These are phyloP conservation scores for Procambarus virginalis DNA, from an alignment of 1,140 invertebrate genomes.

Conservation along the genomic window DNA sequence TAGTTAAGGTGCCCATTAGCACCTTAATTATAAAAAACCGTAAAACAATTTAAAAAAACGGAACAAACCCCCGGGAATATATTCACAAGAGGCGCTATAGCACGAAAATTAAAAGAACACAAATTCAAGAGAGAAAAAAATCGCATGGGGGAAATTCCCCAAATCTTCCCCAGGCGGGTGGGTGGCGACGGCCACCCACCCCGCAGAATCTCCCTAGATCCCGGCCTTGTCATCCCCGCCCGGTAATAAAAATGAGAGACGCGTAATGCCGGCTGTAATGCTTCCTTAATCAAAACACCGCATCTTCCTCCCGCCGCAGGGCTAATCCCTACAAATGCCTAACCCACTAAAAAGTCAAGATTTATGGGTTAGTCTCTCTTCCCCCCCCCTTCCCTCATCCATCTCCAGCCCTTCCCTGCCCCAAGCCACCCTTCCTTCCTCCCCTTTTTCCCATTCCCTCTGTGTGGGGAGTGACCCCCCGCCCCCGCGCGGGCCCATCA, in stretches of 20 bases:
- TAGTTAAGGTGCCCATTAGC: no score
- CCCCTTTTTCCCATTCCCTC: no score
- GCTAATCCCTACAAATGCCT: slow-evolving; percentile 43
- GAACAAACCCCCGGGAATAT: no score
- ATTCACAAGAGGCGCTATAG: no score
- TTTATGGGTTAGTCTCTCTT: slow-evolving; percentile 48
- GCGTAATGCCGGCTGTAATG: slow-evolving; percentile 46
- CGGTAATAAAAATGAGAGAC: slow-evolving; percentile 50
- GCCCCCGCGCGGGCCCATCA: no score
- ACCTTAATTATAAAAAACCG: no score
- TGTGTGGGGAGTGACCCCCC: no score
- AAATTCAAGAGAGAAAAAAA: not conserved
- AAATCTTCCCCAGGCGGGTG: not conserved
- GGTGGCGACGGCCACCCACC: not conserved
- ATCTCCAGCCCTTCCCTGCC: not conserved
- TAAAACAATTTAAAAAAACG: no score
- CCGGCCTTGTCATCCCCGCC: slow-evolving; percentile 39
- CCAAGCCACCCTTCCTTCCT: not conserved
- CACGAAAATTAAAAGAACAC: no score
- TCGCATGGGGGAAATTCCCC: not conserved
- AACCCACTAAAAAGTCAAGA: slow-evolving; percentile 56
- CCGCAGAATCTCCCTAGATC: slow-evolving; percentile 29
- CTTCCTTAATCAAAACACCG: slow-evolving; percentile 48
- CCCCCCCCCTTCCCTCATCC: not conserved
- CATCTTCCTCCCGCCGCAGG: not conserved